phyloP scores from a whole-genome alignment of 2,888 invertebrate species.

The Acanthococcus lagerstroemiae region DNA sequence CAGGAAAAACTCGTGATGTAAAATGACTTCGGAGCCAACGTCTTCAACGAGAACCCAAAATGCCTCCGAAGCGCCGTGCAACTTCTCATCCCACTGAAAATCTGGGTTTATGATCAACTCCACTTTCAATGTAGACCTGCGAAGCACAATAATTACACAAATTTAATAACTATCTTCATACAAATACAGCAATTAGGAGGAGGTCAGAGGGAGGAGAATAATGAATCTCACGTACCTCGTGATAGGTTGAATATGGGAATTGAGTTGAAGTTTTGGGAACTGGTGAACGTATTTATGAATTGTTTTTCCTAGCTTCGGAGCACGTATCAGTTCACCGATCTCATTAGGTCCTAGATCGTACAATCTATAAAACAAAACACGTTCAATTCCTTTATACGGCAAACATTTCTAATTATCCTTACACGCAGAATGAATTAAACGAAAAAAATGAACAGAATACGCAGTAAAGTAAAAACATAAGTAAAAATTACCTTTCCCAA shows the following conservation, averaged over 20 bases:
- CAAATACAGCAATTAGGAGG: too few species aligned
- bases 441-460: not conserved
- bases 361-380: slow-evolving; percentile 50
- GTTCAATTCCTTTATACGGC: not conserved
- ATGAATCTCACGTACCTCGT: slow-evolving; percentile 48
- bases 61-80: slow-evolving; percentile 64
- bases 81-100: slow-evolving; percentile 98
- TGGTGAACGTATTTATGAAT: slow-evolving; percentile 94
- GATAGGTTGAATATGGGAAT: slow-evolving; percentile 96
- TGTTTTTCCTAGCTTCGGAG: slow-evolving; percentile 86
- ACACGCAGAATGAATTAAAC: too few species aligned
- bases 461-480: not conserved
- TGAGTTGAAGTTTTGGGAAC: slow-evolving; percentile 89
- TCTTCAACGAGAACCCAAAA: slow-evolving; percentile 84
- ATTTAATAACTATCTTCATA: not conserved
- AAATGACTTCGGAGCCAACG: slow-evolving; percentile 76
- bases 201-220: too few species aligned
- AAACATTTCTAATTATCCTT: not conserved
- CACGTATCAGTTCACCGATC: slow-evolving; percentile 85
- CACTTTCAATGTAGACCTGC: slow-evolving; percentile 74
- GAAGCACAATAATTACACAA: slow-evolving; percentile 2
- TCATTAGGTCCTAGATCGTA: slow-evolving; percentile 96
- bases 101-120: slow-evolving; percentile 96
- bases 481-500: slow-evolving; percentile 53
- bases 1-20: slow-evolving; percentile 93